Percentiles rank a stretch among this genome's conserved stretches.
Conservation (phyloP, 2,113 vertebrate species). For the Oryctolagus cuniculus region DNA sequence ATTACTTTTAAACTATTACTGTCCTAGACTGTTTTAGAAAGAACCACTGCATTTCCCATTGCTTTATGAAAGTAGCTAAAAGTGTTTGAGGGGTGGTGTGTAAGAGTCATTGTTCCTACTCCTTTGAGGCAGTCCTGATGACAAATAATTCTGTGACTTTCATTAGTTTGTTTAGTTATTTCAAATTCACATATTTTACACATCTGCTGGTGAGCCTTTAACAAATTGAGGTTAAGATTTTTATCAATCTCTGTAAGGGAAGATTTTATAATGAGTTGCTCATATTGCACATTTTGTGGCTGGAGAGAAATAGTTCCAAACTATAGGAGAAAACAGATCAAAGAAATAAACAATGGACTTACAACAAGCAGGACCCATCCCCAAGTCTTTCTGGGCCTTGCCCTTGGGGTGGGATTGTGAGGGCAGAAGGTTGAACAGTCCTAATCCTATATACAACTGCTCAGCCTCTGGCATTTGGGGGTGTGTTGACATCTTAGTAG, state of each 20-base stretch:
- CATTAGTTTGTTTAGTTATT: conserved; percentile 16
- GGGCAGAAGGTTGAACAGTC: conserved; percentile 92
- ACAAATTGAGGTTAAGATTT: conserved; percentile 52
- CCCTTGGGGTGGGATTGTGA: conserved; percentile 91
- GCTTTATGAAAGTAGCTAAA: conserved; percentile 7
- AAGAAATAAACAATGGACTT: conserved; percentile 83
- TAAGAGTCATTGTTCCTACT: background rate
- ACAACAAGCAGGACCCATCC: conserved; percentile 72
- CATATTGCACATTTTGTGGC: conserved; percentile 67
- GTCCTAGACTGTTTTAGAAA: background rate
- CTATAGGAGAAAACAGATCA: conserved; percentile 83
- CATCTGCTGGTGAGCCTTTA: conserved; percentile 6
- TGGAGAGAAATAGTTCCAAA: conserved; percentile 74
- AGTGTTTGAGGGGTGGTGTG: background rate
- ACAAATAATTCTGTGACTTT: conserved; percentile 52
- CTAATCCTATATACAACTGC: conserved; percentile 87
- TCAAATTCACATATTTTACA: conserved; percentile 53
- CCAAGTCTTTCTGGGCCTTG: conserved; percentile 88
- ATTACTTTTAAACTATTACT: conserved; percentile 1
- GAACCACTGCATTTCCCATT: background rate
- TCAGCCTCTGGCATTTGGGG: conserved; percentile 82
- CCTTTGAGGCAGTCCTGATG: conserved; percentile 42
- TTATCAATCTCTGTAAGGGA: conserved; percentile 12
- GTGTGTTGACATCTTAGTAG: conserved; percentile 87
- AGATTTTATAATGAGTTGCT: conserved; percentile 48